These are phyloP conservation scores for Lota lota DNA, from an alignment of 2,113 vertebrate genomes.

Conservation along the genomic window DNA sequence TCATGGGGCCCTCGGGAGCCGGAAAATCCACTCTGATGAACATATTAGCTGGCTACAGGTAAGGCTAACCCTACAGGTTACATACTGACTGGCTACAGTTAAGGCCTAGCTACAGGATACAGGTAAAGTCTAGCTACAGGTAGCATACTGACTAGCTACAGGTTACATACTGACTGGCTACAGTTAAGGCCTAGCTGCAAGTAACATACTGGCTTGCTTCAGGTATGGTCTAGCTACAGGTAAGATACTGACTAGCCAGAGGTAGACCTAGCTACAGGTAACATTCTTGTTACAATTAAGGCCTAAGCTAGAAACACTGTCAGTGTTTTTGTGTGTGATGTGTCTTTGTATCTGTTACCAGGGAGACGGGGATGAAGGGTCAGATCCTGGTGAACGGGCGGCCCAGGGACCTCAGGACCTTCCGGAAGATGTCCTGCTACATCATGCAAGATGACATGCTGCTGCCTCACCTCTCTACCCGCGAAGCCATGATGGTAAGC, in stretches of 20 bases:
- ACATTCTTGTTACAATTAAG: neutral
- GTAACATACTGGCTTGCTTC: no score
- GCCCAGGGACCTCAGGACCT: slow-evolving; percentile 88
- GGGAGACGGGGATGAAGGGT: slow-evolving; percentile 96
- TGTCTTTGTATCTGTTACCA: slow-evolving; percentile 47
- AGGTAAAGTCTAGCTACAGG: no score
- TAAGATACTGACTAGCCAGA: no score
- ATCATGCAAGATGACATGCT: slow-evolving; percentile 99
- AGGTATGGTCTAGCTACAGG: no score
- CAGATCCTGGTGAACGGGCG: slow-evolving; percentile 91
- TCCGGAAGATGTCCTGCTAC: slow-evolving; percentile 99
- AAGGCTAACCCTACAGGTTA: slow-evolving; percentile 36
- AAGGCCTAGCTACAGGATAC: no score
- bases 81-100: neutral
- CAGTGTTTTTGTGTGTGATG: neutral
- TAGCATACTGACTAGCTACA: no score
- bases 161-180: no score
- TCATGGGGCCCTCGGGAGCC: slow-evolving; percentile 96
- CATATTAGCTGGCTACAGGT: slow-evolving; percentile 98
- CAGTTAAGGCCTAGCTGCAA: no score
- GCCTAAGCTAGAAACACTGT: neutral
- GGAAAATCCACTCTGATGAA: slow-evolving; percentile 98
- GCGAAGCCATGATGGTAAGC: slow-evolving; percentile 96
- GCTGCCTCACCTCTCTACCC: slow-evolving; percentile 87
- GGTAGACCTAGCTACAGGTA: no score